Evolutionary conservation across 2,888 invertebrate species (phyloP).

Genomic region (Ptychoptera contaminata): DNA sequence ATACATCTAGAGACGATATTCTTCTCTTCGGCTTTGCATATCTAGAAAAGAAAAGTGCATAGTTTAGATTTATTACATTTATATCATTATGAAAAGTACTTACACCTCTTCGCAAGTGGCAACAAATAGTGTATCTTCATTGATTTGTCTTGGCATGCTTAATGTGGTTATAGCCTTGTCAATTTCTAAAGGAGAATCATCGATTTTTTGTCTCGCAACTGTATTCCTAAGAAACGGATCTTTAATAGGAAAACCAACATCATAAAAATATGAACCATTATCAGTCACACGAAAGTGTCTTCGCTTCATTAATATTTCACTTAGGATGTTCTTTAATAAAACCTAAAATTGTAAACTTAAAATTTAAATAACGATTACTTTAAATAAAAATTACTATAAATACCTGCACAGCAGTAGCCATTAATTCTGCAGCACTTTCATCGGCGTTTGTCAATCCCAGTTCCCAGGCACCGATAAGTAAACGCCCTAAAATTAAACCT

Average conservation of each 20-base stretch:
- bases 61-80: neutral
- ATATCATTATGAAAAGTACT: constrained; percentile 9
- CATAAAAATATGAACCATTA: constrained; percentile 59
- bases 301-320: constrained; percentile 60
- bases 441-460: constrained; percentile 72
- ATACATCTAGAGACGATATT: constrained; percentile 40
- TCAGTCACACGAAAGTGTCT: constrained; percentile 58
- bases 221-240: constrained; percentile 70
- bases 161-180: constrained; percentile 44
- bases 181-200: constrained; percentile 38
- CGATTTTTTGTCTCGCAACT: constrained; percentile 44
- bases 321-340: constrained; percentile 68
- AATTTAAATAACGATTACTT: constrained; percentile 1
- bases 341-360: constrained; percentile 28
- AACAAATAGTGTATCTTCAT: constrained; percentile 60
- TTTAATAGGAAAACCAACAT: constrained; percentile 60
- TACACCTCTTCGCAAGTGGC: constrained; percentile 48
- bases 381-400: constrained; percentile 8
- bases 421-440: constrained; percentile 65
- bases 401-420: constrained; percentile 63
- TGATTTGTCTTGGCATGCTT: constrained; percentile 49
- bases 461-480: constrained; percentile 81
- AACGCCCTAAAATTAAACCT: constrained; percentile 64
- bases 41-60: constrained; percentile 9
- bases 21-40: constrained; percentile 19